Evolutionary conservation across 2,113 vertebrate genomes (phyloP).

Genomic region (Diphyllodes magnificus): DNA sequence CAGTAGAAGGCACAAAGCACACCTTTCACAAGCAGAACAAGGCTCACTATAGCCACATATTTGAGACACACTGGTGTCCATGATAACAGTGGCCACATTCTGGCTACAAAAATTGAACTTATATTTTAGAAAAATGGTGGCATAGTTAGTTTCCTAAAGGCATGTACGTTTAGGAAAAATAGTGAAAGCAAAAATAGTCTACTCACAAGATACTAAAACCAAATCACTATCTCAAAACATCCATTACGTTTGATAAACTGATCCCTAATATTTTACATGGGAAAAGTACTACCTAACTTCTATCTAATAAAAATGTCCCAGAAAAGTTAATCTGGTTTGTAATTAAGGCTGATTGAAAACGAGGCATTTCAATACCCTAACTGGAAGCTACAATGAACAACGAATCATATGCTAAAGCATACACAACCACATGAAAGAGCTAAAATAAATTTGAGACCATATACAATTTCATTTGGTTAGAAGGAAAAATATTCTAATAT

Average conservation of each 20-base stretch:
- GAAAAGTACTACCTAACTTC: neutral
- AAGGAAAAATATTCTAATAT: neutral
- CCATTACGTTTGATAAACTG: neutral
- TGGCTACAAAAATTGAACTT: neutral
- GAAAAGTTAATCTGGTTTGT: neutral
- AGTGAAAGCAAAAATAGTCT: neutral
- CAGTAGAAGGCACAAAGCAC: neutral
- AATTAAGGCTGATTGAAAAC: neutral
- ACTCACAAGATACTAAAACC: neutral
- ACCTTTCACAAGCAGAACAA: neutral
- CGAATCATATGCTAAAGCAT: neutral
- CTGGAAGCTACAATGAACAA: neutral
- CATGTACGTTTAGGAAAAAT: neutral
- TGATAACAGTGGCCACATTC: neutral
- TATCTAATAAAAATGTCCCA: neutral
- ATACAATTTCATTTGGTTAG: neutral
- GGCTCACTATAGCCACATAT: neutral
- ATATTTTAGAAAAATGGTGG: neutral
- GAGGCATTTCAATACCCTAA: neutral
- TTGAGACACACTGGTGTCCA: neutral
- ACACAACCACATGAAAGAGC: neutral
- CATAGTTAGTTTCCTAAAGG: neutral
- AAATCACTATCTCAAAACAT: neutral
- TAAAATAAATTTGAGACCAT: neutral
- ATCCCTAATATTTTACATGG: neutral